Conservation (phyloP, 2,113 vertebrate genomes). For the Naja naja region DNA sequence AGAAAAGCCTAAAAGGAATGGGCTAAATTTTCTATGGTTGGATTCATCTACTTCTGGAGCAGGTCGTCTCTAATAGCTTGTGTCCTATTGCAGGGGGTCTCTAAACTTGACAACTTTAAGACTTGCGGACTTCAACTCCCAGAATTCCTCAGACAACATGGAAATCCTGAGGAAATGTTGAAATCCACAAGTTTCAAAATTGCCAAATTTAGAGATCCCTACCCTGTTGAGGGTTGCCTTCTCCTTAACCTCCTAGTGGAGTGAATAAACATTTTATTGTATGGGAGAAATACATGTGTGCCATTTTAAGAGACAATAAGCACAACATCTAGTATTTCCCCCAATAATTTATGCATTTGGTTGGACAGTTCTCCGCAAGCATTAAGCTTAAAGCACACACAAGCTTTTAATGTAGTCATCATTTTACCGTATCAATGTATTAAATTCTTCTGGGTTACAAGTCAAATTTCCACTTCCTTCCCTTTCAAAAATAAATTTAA, state of each 20-base stretch:
- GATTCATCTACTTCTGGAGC: background rate
- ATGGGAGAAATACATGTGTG: background rate
- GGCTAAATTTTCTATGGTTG: background rate
- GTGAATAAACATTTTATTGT: background rate
- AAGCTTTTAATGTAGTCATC: background rate
- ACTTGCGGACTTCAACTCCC: background rate
- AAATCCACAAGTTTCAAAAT: too few species aligned
- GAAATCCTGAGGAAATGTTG: too few species aligned
- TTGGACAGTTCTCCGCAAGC: background rate
- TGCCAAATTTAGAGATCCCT: too few species aligned
- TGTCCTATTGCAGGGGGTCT: background rate
- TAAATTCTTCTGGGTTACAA: conserved; percentile 17
- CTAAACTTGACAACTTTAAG: background rate
- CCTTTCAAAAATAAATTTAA: conserved; percentile 28
- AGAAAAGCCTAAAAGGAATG: background rate
- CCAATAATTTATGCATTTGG: background rate
- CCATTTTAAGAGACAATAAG: background rate
- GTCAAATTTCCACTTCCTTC: conserved; percentile 7
- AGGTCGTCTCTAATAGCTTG: background rate
- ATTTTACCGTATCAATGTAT: background rate
- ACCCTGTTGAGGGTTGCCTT: background rate
- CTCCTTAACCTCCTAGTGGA: background rate
- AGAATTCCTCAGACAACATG: background rate
- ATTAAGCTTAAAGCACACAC: background rate
- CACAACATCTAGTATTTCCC: background rate